Percentiles rank a stretch among this genome's conserved stretches.
These are phyloP conservation scores for Prunella strophiata DNA, from an alignment of 2,797 vertebrate species.

Conservation along the genomic window DNA sequence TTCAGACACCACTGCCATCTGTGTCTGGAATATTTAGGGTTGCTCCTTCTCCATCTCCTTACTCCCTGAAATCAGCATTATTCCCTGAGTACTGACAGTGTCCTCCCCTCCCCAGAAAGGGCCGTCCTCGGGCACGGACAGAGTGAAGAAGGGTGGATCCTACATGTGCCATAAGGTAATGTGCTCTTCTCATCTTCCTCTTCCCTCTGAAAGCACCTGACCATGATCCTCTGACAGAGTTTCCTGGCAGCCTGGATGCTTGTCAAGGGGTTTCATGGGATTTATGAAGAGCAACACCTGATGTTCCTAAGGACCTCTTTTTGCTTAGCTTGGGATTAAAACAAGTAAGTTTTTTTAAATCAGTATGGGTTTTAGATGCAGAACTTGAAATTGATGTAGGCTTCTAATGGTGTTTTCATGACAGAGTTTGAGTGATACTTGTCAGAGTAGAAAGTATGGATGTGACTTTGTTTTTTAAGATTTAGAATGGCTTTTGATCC, in stretches of 20 bases:
- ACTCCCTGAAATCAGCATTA: background rate
- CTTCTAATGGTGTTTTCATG: background rate
- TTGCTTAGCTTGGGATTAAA: background rate
- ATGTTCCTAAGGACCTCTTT: background rate
- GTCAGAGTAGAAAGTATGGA: background rate
- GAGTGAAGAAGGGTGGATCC: slow-evolving; percentile 98
- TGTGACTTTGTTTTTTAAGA: too few relatives aligned
- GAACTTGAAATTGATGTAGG: background rate
- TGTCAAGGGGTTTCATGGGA: background rate
- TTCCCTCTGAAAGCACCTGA: background rate
- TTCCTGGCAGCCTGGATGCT: background rate
- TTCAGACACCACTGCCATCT: background rate
- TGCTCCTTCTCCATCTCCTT: background rate
- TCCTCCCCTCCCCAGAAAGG: slow-evolving; percentile 81
- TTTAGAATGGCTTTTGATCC: background rate
- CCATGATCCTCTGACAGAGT: background rate
- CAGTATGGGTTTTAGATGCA: background rate
- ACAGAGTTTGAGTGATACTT: background rate
- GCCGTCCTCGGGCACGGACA: slow-evolving; percentile 86
- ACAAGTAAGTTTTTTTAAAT: background rate
- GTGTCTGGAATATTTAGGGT: background rate
- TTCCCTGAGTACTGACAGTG: background rate
- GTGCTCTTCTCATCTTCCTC: accelerated
- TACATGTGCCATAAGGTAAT: slow-evolving; percentile 99
- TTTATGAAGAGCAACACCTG: background rate